Conservation (phyloP, 2,888 invertebrate species). For the Phanerotoma sp. region DNA sequence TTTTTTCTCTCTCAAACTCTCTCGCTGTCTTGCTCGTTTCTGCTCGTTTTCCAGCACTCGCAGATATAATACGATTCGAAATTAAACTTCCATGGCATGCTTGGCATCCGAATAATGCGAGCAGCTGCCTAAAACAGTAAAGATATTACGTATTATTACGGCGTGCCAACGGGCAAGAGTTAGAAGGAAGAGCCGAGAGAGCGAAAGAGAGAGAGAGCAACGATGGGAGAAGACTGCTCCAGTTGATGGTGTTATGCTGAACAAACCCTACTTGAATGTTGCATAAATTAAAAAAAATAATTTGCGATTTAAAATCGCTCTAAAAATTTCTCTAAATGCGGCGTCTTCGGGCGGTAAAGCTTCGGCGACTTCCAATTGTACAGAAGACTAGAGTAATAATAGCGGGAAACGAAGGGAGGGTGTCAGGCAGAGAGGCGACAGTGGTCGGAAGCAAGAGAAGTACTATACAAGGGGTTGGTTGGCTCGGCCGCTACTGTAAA, state of each 20-base stretch:
- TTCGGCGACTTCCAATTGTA: constrained; percentile 20
- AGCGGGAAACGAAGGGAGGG: constrained; percentile 7
- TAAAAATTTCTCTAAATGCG: no score
- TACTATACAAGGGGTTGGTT: constrained; percentile 33
- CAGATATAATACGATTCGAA: constrained; percentile 53
- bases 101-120: constrained; percentile 53
- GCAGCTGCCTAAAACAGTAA: constrained; percentile 54
- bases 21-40: constrained; percentile 17
- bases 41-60: constrained; percentile 31
- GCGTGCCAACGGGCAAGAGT: constrained; percentile 41
- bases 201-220: constrained; percentile 2
- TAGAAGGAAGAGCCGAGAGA: constrained; percentile 10
- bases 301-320: no score
- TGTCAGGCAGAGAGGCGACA: constrained; percentile 20
- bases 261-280: constrained; percentile 17
- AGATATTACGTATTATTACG: constrained; percentile 55
- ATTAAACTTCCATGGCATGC: constrained; percentile 54
- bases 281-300: no score
- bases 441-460: constrained; percentile 18
- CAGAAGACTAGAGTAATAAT: background rate
- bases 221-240: constrained; percentile 4
- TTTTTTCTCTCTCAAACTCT: background rate
- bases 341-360: no score
- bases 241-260: constrained; percentile 30
- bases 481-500: constrained; percentile 47